These are phyloP conservation scores for Catamblyrhynchus diadema DNA, from an alignment of 2,797 vertebrate species.

Conservation along the genomic window DNA sequence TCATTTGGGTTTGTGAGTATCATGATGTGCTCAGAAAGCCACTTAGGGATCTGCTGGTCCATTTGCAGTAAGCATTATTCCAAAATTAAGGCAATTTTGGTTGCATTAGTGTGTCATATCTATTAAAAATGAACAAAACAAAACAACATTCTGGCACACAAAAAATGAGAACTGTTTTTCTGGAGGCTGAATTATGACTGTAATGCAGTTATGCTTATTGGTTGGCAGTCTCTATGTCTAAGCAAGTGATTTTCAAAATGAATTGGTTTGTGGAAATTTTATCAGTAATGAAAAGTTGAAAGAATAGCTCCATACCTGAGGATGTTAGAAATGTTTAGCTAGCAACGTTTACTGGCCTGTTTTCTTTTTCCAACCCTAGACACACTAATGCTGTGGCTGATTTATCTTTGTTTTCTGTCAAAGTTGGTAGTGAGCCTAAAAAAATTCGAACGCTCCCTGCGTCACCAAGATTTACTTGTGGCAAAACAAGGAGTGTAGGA, in stretches of 20 bases:
- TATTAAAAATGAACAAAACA: not conserved
- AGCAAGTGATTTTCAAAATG: not conserved
- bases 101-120: not conserved
- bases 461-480: conserved; percentile 23
- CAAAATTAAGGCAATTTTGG: not conserved
- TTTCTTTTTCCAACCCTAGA: not conserved
- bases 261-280: not conserved
- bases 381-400: conserved; percentile 8
- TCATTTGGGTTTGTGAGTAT: not conserved
- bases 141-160: not conserved
- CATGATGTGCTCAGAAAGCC: not conserved
- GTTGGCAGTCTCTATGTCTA: not conserved
- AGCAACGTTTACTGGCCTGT: not conserved
- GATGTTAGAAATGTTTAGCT: not conserved
- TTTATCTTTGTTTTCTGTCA: conserved; percentile 56
- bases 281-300: not conserved
- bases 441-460: not conserved
- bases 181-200: not conserved
- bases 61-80: not conserved
- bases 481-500: conserved; percentile 41
- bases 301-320: not conserved
- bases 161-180: not conserved
- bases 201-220: not conserved
- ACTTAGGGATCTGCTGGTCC: not conserved
- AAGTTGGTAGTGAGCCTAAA: conserved; percentile 49